A percentile compares a stretch with the other conserved stretches of the same genome.
These are phyloP conservation scores for Nannobrachium achirus DNA, from an alignment of 2,113 vertebrate genomes.

Conservation along the genomic window DNA sequence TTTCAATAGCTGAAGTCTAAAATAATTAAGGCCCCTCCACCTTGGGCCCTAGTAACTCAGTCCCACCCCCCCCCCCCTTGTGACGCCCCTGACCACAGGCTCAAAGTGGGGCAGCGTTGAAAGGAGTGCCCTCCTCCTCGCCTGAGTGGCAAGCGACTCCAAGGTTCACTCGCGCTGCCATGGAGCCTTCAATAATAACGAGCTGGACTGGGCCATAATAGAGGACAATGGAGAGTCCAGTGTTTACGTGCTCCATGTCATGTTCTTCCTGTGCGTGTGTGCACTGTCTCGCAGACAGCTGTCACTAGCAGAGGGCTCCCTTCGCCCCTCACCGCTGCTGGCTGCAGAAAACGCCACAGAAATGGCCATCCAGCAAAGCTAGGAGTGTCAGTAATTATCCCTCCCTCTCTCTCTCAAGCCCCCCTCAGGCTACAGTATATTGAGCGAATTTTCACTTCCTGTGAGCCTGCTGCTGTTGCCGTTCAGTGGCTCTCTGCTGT, in stretches of 20 bases:
- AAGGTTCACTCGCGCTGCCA: constrained; percentile 53
- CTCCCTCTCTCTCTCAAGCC: constrained; percentile 47
- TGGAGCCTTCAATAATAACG: constrained; percentile 44
- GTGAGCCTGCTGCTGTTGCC: constrained; percentile 41
- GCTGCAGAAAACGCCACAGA: constrained; percentile 32
- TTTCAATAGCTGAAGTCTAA: too few relatives aligned
- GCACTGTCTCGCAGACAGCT: constrained; percentile 48
- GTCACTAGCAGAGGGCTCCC: constrained; percentile 51
- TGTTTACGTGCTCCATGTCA: constrained; percentile 48
- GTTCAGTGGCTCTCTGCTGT: constrained; percentile 41
- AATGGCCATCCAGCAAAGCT: constrained; percentile 36
- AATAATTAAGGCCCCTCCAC: too few relatives aligned
- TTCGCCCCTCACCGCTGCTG: constrained; percentile 33
- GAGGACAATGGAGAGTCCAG: constrained; percentile 47
- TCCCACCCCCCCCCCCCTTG: too few relatives aligned
- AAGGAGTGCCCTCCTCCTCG: constrained; percentile 34
- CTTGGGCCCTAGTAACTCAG: too few relatives aligned
- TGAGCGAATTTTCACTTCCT: constrained; percentile 68
- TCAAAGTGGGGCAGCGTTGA: constrained; percentile 68
- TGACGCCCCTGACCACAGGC: too few relatives aligned
- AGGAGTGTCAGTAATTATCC: constrained; percentile 68
- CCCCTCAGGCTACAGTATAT: constrained; percentile 64
- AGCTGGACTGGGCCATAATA: constrained; percentile 33
- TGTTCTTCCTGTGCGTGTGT: constrained; percentile 35
- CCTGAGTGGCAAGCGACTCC: constrained; percentile 55